These are phyloP conservation scores for Heteromurus nitidus DNA, from an alignment of 2,888 invertebrate species.

Conservation along the genomic window DNA sequence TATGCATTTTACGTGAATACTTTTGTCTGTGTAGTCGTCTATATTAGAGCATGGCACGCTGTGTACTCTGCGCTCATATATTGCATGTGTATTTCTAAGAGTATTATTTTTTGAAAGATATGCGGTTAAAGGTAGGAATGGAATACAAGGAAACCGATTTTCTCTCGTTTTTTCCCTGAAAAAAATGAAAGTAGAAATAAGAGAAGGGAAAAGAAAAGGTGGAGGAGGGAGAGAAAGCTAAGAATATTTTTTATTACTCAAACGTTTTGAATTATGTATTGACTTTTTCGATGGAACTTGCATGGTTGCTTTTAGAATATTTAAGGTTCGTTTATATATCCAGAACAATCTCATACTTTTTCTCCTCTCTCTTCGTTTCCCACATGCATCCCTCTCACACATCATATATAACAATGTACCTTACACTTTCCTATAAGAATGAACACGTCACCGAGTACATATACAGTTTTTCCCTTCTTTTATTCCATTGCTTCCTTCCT, in stretches of 20 bases:
- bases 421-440: not conserved
- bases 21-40: not conserved
- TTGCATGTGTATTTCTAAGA: not conserved
- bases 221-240: constrained; percentile 22
- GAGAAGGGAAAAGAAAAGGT: constrained; percentile 19
- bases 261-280: constrained; percentile 71
- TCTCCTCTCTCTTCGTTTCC: too few species aligned
- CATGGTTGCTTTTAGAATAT: constrained; percentile 22
- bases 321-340: constrained; percentile 16
- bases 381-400: too few species aligned
- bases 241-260: constrained; percentile 64
- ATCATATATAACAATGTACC: not conserved
- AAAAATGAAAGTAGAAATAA: constrained; percentile 33
- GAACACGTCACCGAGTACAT: not conserved
- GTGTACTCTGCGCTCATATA: not conserved
- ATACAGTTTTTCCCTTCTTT: constrained; percentile 6
- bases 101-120: constrained; percentile 25
- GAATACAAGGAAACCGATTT: constrained; percentile 20
- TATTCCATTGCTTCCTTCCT: constrained; percentile 6
- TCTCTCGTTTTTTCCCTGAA: constrained; percentile 12
- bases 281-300: constrained; percentile 62
- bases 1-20: not conserved
- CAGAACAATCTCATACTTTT: not conserved
- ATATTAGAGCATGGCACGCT: not conserved
- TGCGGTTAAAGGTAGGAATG: constrained; percentile 23